A percentile compares a stretch with the other conserved stretches of the same genome.
These are phyloP conservation scores for Ctena decussata DNA, from an alignment of 2,888 invertebrate species.

Conservation along the genomic window DNA sequence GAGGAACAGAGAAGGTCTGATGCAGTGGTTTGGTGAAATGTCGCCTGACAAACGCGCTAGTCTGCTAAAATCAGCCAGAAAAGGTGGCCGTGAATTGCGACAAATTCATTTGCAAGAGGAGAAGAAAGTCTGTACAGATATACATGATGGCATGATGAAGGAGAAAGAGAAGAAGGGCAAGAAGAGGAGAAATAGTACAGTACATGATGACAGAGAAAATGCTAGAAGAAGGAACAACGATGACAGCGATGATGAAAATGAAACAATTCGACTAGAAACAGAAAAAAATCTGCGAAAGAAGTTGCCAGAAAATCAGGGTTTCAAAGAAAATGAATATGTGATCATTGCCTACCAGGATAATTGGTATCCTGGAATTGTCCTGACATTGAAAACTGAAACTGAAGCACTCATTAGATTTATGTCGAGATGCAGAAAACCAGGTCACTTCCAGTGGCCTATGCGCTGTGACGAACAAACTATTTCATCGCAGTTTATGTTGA, in stretches of 20 bases:
- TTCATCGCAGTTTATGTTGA: no score
- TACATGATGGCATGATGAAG: no score
- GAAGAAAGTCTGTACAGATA: no score
- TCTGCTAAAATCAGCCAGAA: no score
- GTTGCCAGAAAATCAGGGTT: background rate
- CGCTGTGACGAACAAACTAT: slow-evolving; percentile 26
- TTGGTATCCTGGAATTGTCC: slow-evolving; percentile 28
- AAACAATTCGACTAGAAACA: background rate
- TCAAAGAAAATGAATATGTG: slow-evolving; percentile 13
- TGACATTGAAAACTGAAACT: no score
- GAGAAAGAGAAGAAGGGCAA: background rate
- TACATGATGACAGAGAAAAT: background rate
- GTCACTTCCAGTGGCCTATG: slow-evolving; percentile 25
- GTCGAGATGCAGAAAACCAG: background rate
- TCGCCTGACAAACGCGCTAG: background rate
- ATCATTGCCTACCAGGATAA: slow-evolving; percentile 34
- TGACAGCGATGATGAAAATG: background rate
- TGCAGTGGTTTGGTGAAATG: no score
- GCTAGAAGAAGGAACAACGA: background rate
- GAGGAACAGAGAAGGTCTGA: background rate
- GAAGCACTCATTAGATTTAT: no score
- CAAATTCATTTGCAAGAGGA: background rate
- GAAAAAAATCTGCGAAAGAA: no score
- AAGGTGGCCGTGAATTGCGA: no score
- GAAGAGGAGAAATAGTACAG: background rate